A percentile compares a stretch with the other conserved stretches of the same genome.
Evolutionary conservation across 1,140 invertebrate species (phyloP).

Genomic region (Linepithema humile): DNA sequence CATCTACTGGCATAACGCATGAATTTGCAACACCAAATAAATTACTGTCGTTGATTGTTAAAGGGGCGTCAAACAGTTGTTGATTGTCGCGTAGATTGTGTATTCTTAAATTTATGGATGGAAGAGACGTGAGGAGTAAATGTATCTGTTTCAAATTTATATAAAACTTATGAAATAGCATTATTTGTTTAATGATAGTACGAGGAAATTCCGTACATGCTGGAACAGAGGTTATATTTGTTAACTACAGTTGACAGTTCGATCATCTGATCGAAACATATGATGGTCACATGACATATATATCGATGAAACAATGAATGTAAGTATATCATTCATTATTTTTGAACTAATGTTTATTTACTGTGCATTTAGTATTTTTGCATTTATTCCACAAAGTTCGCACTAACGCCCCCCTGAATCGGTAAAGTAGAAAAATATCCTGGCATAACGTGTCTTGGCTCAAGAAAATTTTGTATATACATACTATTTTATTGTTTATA

Average conservation of each 20-base stretch:
- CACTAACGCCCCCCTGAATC: neutral
- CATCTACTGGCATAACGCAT: no score
- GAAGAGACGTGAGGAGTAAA: neutral
- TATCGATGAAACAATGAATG: neutral
- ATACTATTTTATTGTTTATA: neutral
- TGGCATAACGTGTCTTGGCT: neutral
- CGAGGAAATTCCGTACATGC: neutral
- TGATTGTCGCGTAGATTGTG: neutral
- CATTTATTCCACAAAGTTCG: neutral
- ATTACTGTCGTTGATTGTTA: neutral
- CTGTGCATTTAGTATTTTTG: neutral
- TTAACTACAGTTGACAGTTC: neutral
- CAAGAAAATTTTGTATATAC: neutral
- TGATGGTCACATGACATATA: neutral
- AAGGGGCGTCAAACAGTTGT: constrained; percentile 30
- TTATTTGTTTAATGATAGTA: neutral
- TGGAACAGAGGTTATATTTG: constrained; percentile 8
- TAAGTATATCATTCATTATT: neutral
- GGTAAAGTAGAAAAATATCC: neutral
- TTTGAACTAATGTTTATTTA: neutral
- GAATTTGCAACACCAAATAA: neutral
- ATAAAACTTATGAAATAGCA: neutral
- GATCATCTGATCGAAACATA: neutral
- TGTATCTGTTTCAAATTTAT: neutral
- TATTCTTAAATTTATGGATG: neutral